Conservation (phyloP, 53 echinoderm and acorn worm species). For the Paelopatides confundens region DNA sequence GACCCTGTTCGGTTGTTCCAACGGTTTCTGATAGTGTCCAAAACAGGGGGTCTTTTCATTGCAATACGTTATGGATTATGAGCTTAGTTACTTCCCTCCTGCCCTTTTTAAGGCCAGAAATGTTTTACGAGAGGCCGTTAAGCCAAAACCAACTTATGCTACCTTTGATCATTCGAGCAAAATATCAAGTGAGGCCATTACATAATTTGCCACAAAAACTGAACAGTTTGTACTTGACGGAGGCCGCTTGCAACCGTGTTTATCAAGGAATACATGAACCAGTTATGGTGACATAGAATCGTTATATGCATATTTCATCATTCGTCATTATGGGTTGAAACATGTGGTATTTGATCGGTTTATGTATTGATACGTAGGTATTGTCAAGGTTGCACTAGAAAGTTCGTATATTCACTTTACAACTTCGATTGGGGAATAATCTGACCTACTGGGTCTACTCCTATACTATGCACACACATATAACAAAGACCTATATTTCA, state of each 20-base stretch:
- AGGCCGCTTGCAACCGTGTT: background rate
- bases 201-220: background rate
- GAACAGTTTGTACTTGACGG: background rate
- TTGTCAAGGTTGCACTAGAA: background rate
- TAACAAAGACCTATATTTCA: too few species aligned
- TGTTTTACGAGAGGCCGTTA: background rate
- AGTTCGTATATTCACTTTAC: too few species aligned
- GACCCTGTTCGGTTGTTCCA: constrained; percentile 44
- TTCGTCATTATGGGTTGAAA: background rate
- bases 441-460: too few species aligned
- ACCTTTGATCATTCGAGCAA: background rate
- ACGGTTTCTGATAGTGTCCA: constrained; percentile 10
- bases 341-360: background rate
- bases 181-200: background rate
- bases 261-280: background rate
- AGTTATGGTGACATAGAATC: background rate
- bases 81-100: background rate
- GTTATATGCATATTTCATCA: background rate
- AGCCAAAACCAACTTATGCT: background rate
- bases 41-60: constrained; percentile 27
- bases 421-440: too few species aligned
- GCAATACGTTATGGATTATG: constrained; percentile 35
- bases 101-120: background rate
- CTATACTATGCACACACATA: too few species aligned
- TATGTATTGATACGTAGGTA: background rate